A percentile compares a stretch with the other conserved stretches of the same genome.
phyloP scores from a whole-genome alignment of 2,797 vertebrate species.

The Lutjanus argentimaculatus region DNA sequence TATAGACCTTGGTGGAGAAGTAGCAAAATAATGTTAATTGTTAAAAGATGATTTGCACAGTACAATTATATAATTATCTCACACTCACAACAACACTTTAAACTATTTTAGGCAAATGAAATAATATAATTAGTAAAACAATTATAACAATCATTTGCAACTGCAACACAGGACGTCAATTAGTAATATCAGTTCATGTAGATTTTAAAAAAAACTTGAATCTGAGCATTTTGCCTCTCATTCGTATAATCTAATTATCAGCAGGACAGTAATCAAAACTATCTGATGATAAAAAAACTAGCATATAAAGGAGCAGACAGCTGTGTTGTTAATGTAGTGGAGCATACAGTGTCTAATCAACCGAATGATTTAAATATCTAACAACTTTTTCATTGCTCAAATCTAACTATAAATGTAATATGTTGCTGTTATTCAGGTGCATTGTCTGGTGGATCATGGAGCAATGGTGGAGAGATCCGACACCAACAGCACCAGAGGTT shows the following conservation, averaged over 20 bases:
- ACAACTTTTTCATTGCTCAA: neutral
- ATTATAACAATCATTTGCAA: constrained; percentile 29
- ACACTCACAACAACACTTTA: constrained; percentile 5
- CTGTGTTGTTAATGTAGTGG: constrained; percentile 3
- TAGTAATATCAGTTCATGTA: constrained; percentile 51
- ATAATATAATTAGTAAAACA: constrained; percentile 34
- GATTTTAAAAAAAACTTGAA: constrained; percentile 22
- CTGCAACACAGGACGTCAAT: constrained; percentile 17
- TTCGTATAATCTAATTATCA: constrained; percentile 39
- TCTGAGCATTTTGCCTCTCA: constrained; percentile 14
- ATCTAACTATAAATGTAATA: neutral
- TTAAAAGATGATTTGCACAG: constrained; percentile 4
- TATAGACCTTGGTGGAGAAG: neutral
- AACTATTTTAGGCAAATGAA: constrained; percentile 30
- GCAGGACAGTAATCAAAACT: constrained; percentile 50
- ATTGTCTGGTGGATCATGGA: constrained; percentile 95
- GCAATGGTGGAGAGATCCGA: constrained; percentile 93
- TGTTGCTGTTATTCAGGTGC: constrained; percentile 85
- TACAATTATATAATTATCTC: constrained; percentile 10
- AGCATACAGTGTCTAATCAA: constrained; percentile 24
- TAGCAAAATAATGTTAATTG: neutral
- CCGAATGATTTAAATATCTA: constrained; percentile 2
- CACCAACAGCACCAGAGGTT: constrained; percentile 90
- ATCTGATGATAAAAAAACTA: constrained; percentile 38
- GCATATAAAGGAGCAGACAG: neutral